Evolutionary conservation across 2,113 vertebrate species (phyloP), one percentile per base, ranked within the genome.

Genomic region (Speoplatyrhinus poulsoni): DNA sequence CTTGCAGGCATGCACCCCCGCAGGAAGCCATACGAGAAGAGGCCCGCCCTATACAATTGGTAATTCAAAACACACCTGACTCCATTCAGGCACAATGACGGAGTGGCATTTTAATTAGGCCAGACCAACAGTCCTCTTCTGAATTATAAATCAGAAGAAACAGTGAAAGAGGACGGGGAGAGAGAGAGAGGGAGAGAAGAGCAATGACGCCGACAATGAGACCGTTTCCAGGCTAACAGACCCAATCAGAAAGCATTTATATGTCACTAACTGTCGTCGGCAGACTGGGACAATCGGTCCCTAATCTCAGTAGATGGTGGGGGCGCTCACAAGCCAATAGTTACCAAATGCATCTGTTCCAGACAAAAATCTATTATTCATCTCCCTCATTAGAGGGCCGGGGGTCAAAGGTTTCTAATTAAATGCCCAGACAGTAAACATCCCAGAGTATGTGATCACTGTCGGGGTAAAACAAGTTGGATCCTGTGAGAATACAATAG

Each of bases 21-120:
- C 26, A 26, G 26, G 26, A 26, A 26, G 59, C 65, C 55, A 56
- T 13, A 36, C 92, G 94, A 84, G 88, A 93, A 69, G 95, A 93
- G 26, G 90, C 90, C 61, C 46, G 48, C 2, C 9, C 33, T 32
- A 59, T 12, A 41, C 6, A 77, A 65, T 61, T 33, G 3, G 3
- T 26, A 9, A 73, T 33, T 58, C 56, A 67, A 77, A 52, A 19
- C 41, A 36, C 41, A 76, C 6, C 41, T 9, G 3, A 47, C 62
- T 65, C 52, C 9, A 60, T 66, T 75, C 66, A 12, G 16, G 3
- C 62, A 75, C 54, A 81, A 70, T 32, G 69, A 56, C 60, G 12
- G 53, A 0, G 26, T 12, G 53, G 32, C 16, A 10, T 65, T 64
- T 81, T 72, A 33, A 75, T 79, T 64, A 64, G 36, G 70, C 17